These are phyloP conservation scores for Halictus ligatus DNA, from an alignment of 2,888 invertebrate species.

Conservation along the genomic window DNA sequence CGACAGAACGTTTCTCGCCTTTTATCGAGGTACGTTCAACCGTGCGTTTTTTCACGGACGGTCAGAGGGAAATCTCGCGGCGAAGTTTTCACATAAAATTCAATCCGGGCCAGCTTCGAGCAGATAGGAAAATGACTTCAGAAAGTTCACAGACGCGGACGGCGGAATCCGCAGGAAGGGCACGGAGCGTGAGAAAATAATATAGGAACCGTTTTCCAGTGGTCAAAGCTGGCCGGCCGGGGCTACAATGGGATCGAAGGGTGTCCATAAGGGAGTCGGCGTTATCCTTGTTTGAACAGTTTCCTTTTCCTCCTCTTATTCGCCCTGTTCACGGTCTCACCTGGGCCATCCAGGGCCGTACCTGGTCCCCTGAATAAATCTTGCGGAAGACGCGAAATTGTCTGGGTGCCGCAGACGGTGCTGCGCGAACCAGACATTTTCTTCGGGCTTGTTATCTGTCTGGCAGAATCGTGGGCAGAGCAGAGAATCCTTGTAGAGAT, in stretches of 20 bases:
- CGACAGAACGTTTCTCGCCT: not conserved
- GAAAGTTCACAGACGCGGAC: conserved; percentile 54
- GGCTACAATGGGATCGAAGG: conserved; percentile 66
- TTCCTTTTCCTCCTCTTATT: conserved; percentile 42
- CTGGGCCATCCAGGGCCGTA: conserved; percentile 48
- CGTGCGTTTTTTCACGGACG: conserved; percentile 13
- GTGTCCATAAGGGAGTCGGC: conserved; percentile 56
- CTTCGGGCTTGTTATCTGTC: conserved; percentile 38
- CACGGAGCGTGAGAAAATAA: conserved; percentile 62
- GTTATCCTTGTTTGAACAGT: conserved; percentile 72
- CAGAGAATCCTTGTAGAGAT: not conserved
- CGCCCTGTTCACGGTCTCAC: conserved; percentile 57
- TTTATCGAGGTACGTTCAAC: not conserved
- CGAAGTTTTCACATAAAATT: conserved; percentile 42
- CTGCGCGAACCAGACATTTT: conserved; percentile 3
- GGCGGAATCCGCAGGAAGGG: conserved; percentile 49
- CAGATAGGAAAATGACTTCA: conserved; percentile 43
- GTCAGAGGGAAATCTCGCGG: conserved; percentile 17
- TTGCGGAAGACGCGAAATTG: conserved; percentile 50
- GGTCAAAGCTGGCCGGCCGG: conserved; percentile 67
- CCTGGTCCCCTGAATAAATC: conserved; percentile 61
- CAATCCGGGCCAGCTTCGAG: conserved; percentile 29
- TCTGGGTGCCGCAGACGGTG: conserved; percentile 41
- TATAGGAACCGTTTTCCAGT: conserved; percentile 65
- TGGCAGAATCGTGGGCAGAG: conserved; percentile 3